Conservation (phyloP, 2,113 vertebrate genomes). For the Sinocyclocheilus grahami region DNA sequence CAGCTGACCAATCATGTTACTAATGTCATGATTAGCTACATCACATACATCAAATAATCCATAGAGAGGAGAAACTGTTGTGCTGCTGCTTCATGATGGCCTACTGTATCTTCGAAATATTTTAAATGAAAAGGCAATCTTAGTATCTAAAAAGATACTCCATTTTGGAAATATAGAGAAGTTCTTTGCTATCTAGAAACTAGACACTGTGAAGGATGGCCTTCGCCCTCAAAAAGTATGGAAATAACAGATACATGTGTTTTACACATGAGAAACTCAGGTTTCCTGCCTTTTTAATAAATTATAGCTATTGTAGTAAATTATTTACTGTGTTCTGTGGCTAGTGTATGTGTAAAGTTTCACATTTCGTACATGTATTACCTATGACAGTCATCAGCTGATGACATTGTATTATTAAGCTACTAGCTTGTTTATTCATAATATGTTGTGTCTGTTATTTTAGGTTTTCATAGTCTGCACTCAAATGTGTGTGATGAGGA, state of each 20-base stretch:
- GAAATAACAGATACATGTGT: not conserved
- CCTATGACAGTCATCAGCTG: not conserved
- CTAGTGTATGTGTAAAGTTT: not conserved
- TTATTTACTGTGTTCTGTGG: not conserved
- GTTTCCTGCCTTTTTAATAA: not conserved
- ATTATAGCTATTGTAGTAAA: not conserved
- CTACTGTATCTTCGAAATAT: not conserved
- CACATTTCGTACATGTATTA: not conserved
- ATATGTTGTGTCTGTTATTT: not conserved
- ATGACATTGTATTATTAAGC: not conserved
- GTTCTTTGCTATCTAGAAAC: too few species aligned
- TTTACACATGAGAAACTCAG: not conserved
- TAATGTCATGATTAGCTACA: not conserved
- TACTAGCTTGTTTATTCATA: not conserved
- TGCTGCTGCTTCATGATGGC: not conserved
- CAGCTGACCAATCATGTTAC: not conserved
- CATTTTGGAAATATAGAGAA: not conserved
- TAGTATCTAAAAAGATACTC: not conserved
- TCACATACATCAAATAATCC: not conserved
- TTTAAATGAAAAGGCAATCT: not conserved
- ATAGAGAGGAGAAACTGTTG: not conserved
- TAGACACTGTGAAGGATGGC: not conserved
- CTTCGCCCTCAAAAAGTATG: not conserved
- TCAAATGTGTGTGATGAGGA: not conserved
- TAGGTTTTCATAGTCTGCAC: not conserved